A percentile compares a stretch with the other conserved stretches of the same genome.
Evolutionary conservation across 1,140 invertebrate species (phyloP).

Genomic region (Nephila pilipes): DNA sequence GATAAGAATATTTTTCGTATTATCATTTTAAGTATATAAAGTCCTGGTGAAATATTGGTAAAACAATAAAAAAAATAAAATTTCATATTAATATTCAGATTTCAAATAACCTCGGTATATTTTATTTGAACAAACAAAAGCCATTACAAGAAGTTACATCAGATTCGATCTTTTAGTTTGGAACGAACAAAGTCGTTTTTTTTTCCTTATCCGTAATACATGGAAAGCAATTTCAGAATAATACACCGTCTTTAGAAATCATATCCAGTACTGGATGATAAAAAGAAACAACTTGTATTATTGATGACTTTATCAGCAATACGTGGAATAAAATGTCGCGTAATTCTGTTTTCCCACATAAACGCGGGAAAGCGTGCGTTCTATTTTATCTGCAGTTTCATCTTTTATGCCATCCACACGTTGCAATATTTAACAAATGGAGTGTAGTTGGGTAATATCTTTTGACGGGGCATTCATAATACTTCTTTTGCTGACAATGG

Average conservation of each 20-base stretch:
- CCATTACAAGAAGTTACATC: too few relatives aligned
- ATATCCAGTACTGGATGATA: neutral
- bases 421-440: slow-evolving; percentile 14
- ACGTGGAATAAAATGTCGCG: neutral
- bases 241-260: neutral
- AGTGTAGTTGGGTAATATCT: slow-evolving; percentile 15
- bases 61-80: too few relatives aligned
- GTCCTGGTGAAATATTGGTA: too few relatives aligned
- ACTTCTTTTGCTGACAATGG: slow-evolving; percentile 40
- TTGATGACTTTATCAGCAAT: neutral
- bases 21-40: too few relatives aligned
- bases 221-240: neutral
- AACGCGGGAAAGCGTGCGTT: neutral
- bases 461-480: slow-evolving; percentile 4
- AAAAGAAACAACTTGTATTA: neutral
- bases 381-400: slow-evolving; percentile 21
- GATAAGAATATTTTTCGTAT: too few relatives aligned
- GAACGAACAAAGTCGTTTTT: too few relatives aligned
- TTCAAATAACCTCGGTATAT: too few relatives aligned
- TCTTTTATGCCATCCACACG: slow-evolving; percentile 8
- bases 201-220: neutral
- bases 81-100: too few relatives aligned
- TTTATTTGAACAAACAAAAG: too few relatives aligned
- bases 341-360: neutral
- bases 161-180: too few relatives aligned